These are phyloP conservation scores for Adineta ricciae DNA, from an alignment of 2,888 invertebrate species.

Conservation along the genomic window DNA sequence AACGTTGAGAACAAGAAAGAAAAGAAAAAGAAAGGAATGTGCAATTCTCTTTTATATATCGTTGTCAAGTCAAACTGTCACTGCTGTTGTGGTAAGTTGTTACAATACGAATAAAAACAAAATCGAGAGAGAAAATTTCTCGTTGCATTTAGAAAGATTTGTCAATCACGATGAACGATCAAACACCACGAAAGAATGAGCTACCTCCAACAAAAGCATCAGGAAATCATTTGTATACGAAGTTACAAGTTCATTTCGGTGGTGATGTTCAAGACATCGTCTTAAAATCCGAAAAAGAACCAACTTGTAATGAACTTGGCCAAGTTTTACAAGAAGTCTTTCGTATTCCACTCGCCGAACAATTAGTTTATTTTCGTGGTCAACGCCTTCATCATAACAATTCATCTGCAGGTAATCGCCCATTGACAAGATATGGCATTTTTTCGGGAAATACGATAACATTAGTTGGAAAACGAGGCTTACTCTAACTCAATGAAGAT, in stretches of 20 bases:
- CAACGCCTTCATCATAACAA: not conserved
- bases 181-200: not conserved
- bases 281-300: not conserved
- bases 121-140: not conserved
- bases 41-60: not conserved
- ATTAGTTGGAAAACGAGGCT: not conserved
- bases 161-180: not conserved
- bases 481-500: not conserved
- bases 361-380: conserved; percentile 2
- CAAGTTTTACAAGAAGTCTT: not conserved
- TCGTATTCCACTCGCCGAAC: not conserved
- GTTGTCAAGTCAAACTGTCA: not conserved
- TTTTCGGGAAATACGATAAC: not conserved
- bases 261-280: conserved; percentile 16
- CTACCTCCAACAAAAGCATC: not conserved
- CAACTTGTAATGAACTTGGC: not conserved
- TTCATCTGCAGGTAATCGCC: not conserved
- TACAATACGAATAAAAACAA: not conserved
- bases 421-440: not conserved
- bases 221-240: not conserved
- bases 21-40: not conserved
- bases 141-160: not conserved
- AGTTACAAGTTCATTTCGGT: conserved; percentile 18
- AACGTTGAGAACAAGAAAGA: not conserved
- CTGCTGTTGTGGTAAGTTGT: not conserved